Base-by-base conservation (phyloP, 2,113 vertebrate genomes). In the Bujurquina vittata region DNA sequence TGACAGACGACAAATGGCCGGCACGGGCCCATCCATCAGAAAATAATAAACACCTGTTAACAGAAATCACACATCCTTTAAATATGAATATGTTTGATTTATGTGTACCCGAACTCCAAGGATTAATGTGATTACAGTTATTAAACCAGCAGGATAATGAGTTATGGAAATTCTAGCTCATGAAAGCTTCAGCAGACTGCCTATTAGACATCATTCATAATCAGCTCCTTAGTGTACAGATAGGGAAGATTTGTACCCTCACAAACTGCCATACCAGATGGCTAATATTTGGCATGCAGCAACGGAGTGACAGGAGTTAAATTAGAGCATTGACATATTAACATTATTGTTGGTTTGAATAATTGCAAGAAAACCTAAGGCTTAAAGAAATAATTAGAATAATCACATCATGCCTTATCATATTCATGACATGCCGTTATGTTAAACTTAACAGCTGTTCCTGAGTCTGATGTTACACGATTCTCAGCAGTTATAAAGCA, bases 71-170 rank as follows among this genome's bases (percentile, higher is more conserved):
- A 86, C 75, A 80, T 80, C 69, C 23, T 89, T 76, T 84, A 87
- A 87, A 88, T 87, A 83, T 79, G 74, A 87, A 86, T 63, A 59
- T 62, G 63, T 86, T 81, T 91, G 90, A 92, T 90, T 91, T 77
- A 91, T 90, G 87, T 11, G 2, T 11, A 40, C 55, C 86, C 63
- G 14, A 80, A 69, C 60, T 81, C 37, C 1, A 2, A 81, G 61
- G 77, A 92, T 91, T 92, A 91, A 91, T 89, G 78, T 91, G 81
- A 93, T 94, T 90, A 91, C 43, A 82, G 88, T 90, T 91, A 93
- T 90, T 92, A 92, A 92, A 92, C 65, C 74, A 87, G 83, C 80
- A 72, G 80, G 74, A 87, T 90, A 90, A 94, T 89, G 86, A 92
- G 83, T 90, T 92, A 85, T 90, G 91, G 84, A 92, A 92, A 92